phyloP scores from a whole-genome alignment of 2,888 invertebrate genomes.

The Scaptomyza parva region DNA sequence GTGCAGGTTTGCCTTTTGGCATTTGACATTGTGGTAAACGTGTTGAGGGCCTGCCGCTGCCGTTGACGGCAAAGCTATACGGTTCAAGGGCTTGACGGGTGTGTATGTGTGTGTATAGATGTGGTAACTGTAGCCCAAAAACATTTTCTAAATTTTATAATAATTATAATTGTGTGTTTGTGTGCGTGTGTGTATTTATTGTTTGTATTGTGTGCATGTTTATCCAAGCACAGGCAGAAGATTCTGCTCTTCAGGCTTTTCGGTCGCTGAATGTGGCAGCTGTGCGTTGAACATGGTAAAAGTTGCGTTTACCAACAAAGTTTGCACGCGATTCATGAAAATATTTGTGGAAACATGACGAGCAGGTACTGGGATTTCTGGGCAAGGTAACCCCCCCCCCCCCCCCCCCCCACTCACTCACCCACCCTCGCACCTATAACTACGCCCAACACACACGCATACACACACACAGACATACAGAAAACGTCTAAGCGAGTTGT shows the following conservation, averaged over 20 bases:
- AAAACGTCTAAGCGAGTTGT: no score
- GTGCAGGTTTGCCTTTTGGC: conserved; percentile 50
- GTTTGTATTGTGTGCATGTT: conserved; percentile 70
- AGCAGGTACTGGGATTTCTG: conserved; percentile 30
- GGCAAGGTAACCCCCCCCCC: not conserved
- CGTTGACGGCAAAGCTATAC: conserved; percentile 50
- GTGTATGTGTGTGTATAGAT: not conserved
- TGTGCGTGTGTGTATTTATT: conserved; percentile 60
- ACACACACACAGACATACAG: not conserved
- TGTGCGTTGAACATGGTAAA: conserved; percentile 47
- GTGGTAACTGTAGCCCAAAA: conserved; percentile 16
- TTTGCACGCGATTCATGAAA: conserved; percentile 41
- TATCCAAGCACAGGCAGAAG: conserved; percentile 12
- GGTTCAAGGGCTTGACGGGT: not conserved
- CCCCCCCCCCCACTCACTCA: no score
- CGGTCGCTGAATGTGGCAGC: conserved; percentile 41
- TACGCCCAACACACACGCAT: conserved; percentile 1
- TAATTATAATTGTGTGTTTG: conserved; percentile 72
- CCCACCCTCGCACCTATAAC: not conserved
- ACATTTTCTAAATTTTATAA: conserved; percentile 69
- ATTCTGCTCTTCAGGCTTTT: conserved; percentile 10
- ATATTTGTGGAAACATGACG: conserved; percentile 63
- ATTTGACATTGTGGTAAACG: conserved; percentile 69
- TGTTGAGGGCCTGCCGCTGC: conserved; percentile 59
- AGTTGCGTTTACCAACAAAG: conserved; percentile 40